Evolutionary conservation across 1,140 invertebrate species (phyloP).

Genomic region (Drosophila oshimai): DNA sequence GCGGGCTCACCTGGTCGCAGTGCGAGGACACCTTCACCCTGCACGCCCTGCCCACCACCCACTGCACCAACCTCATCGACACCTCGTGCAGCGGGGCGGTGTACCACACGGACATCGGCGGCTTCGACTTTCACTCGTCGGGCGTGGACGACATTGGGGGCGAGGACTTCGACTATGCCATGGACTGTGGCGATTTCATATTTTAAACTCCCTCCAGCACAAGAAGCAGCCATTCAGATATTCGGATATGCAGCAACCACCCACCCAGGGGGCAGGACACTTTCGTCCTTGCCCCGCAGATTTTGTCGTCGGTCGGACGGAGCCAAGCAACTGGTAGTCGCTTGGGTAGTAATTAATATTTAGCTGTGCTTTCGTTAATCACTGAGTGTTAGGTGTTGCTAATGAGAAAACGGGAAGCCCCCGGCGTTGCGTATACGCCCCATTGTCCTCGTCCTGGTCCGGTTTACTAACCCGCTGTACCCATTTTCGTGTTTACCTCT

Average conservation of each 20-base stretch:
- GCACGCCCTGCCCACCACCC: slow-evolving; percentile 85
- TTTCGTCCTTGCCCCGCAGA: background rate
- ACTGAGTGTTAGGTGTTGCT: slow-evolving; percentile 33
- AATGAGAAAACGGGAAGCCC: background rate
- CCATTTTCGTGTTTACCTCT: background rate
- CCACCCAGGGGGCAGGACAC: slow-evolving; percentile 25
- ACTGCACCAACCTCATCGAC: slow-evolving; percentile 85
- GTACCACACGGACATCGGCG: slow-evolving; percentile 85
- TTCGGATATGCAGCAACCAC: too few species aligned
- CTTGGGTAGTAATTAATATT: slow-evolving; percentile 24
- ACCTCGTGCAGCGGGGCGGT: slow-evolving; percentile 84
- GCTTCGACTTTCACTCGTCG: slow-evolving; percentile 84
- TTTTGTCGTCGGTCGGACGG: background rate
- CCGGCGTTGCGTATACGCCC: slow-evolving; percentile 34
- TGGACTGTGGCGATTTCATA: slow-evolving; percentile 86
- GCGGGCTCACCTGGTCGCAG: slow-evolving; percentile 86
- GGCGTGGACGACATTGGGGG: slow-evolving; percentile 84
- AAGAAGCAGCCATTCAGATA: too few species aligned
- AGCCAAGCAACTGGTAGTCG: slow-evolving; percentile 17
- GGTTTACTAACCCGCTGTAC: background rate
- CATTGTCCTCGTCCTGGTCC: background rate
- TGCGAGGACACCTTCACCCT: slow-evolving; percentile 86
- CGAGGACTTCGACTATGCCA: slow-evolving; percentile 86
- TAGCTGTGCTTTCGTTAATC: slow-evolving; percentile 15
- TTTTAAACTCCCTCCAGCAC: slow-evolving; percentile 82